These are phyloP conservation scores for Smittia sp. DNA, from an alignment of 2,888 invertebrate species.

Conservation along the genomic window DNA sequence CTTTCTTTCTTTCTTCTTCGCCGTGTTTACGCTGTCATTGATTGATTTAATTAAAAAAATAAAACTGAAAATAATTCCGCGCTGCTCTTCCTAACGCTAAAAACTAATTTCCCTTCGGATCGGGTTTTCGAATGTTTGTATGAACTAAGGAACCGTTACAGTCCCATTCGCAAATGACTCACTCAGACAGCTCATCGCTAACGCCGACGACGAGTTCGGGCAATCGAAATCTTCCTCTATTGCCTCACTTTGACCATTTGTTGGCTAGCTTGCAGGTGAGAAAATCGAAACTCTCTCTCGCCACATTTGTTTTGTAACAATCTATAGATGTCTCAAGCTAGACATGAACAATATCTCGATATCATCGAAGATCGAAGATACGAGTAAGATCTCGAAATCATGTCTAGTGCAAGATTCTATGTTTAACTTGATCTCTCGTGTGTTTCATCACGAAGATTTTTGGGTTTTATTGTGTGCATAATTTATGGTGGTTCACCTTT, in stretches of 20 bases:
- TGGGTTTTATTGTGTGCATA: constrained; percentile 9
- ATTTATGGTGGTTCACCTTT: constrained; percentile 19
- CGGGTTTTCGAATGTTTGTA: constrained; percentile 47
- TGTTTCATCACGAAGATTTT: background rate
- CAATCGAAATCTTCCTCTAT: constrained; percentile 51
- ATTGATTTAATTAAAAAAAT: constrained; percentile 43
- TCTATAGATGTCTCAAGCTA: no score
- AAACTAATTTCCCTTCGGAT: constrained; percentile 46
- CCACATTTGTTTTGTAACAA: background rate
- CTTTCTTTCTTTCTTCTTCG: constrained; percentile 12
- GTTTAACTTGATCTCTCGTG: background rate
- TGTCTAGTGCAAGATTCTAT: background rate
- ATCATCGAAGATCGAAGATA: no score
- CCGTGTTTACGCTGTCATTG: constrained; percentile 30
- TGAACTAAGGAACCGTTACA: constrained; percentile 41
- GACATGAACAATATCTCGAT: no score
- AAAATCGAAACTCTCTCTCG: constrained; percentile 43
- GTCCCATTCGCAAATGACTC: constrained; percentile 42
- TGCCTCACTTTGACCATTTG: constrained; percentile 69
- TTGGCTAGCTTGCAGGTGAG: constrained; percentile 73
- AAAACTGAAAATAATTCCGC: constrained; percentile 41
- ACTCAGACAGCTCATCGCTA: constrained; percentile 44
- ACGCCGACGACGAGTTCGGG: constrained; percentile 54
- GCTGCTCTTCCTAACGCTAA: background rate
- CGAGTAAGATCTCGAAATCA: no score